Evolutionary conservation across 2,113 vertebrate species (phyloP).

Genomic region (Corvus cornix): DNA sequence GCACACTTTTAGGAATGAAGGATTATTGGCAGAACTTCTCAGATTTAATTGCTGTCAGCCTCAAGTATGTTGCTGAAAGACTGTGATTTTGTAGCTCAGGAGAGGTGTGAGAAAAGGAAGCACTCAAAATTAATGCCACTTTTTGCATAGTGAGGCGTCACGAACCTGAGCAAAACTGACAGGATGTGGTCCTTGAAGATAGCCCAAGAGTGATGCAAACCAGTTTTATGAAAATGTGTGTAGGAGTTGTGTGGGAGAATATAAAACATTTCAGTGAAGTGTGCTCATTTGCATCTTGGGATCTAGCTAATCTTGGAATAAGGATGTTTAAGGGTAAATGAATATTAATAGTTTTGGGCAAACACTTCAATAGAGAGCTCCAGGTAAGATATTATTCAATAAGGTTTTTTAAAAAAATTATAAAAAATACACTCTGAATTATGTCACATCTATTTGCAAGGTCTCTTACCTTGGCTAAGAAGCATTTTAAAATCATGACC

Average conservation of each 20-base stretch:
- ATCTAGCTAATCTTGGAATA: neutral
- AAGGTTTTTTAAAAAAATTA: neutral
- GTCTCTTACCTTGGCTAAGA: neutral
- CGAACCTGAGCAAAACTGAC: neutral
- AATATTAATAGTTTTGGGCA: neutral
- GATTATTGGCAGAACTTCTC: neutral
- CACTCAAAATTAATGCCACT: neutral
- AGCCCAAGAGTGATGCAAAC: neutral
- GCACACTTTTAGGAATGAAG: neutral
- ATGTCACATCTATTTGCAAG: neutral
- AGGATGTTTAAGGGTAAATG: neutral
- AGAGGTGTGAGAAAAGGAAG: neutral
- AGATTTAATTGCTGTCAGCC: neutral
- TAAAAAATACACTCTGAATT: neutral
- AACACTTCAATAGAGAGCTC: neutral
- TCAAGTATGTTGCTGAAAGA: neutral
- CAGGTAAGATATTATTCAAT: neutral
- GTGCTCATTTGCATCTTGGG: neutral
- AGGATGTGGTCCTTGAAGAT: neutral
- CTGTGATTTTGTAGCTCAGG: neutral
- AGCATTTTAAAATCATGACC: neutral
- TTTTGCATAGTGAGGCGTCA: neutral
- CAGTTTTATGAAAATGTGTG: neutral
- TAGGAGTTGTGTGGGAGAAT: neutral
- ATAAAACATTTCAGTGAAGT: neutral